A percentile compares a stretch with the other conserved stretches of the same genome.
Evolutionary conservation across 2,888 invertebrate genomes (phyloP).

Genomic region (Tachina grossa): DNA sequence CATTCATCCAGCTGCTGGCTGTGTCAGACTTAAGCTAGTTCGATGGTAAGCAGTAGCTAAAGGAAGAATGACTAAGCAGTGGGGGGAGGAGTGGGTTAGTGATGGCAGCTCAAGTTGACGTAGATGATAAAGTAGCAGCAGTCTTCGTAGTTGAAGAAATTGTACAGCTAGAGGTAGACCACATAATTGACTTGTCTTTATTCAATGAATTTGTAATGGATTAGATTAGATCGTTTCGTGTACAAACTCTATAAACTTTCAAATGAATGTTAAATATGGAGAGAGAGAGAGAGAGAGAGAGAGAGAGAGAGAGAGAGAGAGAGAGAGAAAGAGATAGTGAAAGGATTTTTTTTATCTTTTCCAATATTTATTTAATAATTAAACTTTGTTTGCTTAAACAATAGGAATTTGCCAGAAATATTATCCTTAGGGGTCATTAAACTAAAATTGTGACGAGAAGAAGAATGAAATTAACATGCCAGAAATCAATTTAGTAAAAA

Average conservation of each 20-base stretch:
- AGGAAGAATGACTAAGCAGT: background rate
- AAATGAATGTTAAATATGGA: conserved; percentile 19
- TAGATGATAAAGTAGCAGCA: conserved; percentile 46
- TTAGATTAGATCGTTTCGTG: conserved; percentile 67
- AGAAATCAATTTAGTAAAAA: conserved; percentile 40
- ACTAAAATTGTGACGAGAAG: conserved; percentile 30
- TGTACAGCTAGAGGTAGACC: conserved; percentile 49
- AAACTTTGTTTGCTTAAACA: conserved; percentile 6
- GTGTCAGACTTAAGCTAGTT: conserved; percentile 6
- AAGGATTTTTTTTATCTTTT: background rate
- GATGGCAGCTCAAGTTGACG: conserved; percentile 19
- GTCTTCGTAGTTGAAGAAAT: conserved; percentile 13
- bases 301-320: no score
- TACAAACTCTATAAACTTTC: conserved; percentile 46
- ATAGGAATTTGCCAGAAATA: conserved; percentile 25
- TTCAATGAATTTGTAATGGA: conserved; percentile 70
- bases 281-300: background rate
- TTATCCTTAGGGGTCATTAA: conserved; percentile 34
- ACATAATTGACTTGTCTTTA: conserved; percentile 68
- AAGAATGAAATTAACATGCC: conserved; percentile 17
- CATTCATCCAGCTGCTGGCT: background rate
- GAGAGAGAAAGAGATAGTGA: background rate
- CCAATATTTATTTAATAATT: background rate
- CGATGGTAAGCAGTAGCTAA: background rate
- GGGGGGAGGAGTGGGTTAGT: background rate